Percentiles rank a stretch among this genome's conserved stretches.
phyloP scores from a whole-genome alignment of 2,797 vertebrate species.

The Melanotaenia pygmaea region DNA sequence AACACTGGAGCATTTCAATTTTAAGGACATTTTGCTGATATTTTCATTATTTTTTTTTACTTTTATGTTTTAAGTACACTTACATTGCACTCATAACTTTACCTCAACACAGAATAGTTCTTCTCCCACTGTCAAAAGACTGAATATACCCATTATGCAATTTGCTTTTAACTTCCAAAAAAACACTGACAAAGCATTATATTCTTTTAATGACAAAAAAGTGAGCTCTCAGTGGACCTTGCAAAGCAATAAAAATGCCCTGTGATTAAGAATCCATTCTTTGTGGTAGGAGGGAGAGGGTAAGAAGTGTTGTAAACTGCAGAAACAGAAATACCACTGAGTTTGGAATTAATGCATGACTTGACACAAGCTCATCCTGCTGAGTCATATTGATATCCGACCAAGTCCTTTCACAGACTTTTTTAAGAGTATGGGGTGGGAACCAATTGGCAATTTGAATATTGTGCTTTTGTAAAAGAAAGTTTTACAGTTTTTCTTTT shows the following conservation, averaged over 20 bases:
- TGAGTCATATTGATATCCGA: conserved; percentile 28
- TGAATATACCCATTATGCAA: not conserved
- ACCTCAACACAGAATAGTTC: too few species aligned
- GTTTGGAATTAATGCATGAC: conserved; percentile 28
- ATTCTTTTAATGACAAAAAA: conserved; percentile 12
- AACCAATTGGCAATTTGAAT: conserved; percentile 22
- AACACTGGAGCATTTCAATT: not conserved
- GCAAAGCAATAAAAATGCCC: conserved; percentile 29
- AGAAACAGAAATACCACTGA: conserved; percentile 28
- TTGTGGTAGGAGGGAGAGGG: conserved; percentile 26
- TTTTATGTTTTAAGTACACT: not conserved
- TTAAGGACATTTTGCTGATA: not conserved
- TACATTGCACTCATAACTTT: too few species aligned
- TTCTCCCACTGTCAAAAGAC: not conserved
- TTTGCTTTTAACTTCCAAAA: not conserved
- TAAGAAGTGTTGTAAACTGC: conserved; percentile 38
- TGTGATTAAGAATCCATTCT: conserved; percentile 43
- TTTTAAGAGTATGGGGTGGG: not conserved
- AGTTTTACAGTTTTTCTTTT: not conserved
- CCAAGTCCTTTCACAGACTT: conserved; percentile 25
- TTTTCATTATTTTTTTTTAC: too few species aligned
- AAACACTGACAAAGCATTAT: not conserved
- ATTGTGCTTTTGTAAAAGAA: conserved; percentile 14
- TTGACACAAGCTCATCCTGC: conserved; percentile 21
- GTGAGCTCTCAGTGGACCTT: conserved; percentile 8